Percentiles rank a stretch among this genome's conserved stretches.
phyloP scores from a whole-genome alignment of 2,113 vertebrate genomes.

The Accipiter virgatus region DNA sequence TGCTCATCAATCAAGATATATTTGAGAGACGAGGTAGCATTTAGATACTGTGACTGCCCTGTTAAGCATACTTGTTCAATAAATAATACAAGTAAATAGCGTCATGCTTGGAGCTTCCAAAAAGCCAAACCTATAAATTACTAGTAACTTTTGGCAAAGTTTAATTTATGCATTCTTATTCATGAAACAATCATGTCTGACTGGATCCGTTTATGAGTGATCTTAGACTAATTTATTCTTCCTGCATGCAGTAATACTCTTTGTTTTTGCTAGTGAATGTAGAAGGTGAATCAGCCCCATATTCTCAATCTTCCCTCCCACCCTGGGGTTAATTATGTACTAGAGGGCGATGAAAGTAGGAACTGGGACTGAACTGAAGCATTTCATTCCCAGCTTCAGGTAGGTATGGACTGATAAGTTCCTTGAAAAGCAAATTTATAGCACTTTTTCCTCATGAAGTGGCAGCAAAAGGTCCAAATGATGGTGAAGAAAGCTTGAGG shows the following conservation, averaged over 20 bases:
- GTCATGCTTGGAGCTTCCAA: not conserved
- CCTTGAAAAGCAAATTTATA: not conserved
- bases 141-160: not conserved
- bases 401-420: not conserved
- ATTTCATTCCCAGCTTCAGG: not conserved
- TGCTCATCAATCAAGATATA: not conserved
- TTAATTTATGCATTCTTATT: slow-evolving; percentile 19
- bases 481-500: not conserved
- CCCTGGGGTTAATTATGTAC: not conserved
- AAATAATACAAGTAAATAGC: not conserved
- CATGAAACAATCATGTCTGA: slow-evolving; percentile 15
- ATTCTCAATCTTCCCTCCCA: not conserved
- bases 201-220: slow-evolving; percentile 29
- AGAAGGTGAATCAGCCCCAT: slow-evolving; percentile 13
- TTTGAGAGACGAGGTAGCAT: not conserved
- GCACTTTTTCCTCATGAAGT: not conserved
- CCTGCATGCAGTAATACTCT: not conserved
- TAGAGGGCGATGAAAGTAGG: not conserved
- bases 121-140: slow-evolving; percentile 36
- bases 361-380: not conserved
- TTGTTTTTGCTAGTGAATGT: not conserved
- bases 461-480: not conserved
- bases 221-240: slow-evolving; percentile 14
- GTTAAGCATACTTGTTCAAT: not conserved
- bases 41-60: not conserved